Evolutionary conservation across 2,113 vertebrate species (phyloP).

Genomic region (Maccullochella peelii): DNA sequence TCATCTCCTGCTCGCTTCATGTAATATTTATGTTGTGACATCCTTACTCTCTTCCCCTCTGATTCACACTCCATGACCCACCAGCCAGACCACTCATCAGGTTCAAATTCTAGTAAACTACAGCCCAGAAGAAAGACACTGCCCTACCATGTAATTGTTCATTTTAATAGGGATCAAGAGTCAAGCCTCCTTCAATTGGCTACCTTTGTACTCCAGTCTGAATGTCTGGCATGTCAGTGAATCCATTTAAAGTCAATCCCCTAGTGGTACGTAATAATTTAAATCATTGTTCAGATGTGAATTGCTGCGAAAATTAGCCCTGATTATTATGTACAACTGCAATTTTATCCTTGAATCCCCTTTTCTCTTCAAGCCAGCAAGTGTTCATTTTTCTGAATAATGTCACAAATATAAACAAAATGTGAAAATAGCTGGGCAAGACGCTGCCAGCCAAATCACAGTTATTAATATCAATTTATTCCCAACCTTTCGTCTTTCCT

Average conservation of each 20-base stretch:
- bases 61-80: slow-evolving; percentile 22
- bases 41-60: slow-evolving; percentile 4
- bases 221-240: slow-evolving; percentile 20
- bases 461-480: slow-evolving; percentile 78
- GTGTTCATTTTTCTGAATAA: slow-evolving; percentile 60
- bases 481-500: slow-evolving; percentile 61
- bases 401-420: slow-evolving; percentile 71
- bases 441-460: slow-evolving; percentile 73
- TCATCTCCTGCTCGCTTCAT: slow-evolving; percentile 37
- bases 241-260: slow-evolving; percentile 35
- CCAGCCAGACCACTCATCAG: slow-evolving; percentile 21
- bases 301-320: slow-evolving; percentile 46
- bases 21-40: slow-evolving; percentile 48
- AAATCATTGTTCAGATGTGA: slow-evolving; percentile 47
- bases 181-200: slow-evolving; percentile 42
- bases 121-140: slow-evolving; percentile 25
- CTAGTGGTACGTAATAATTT: slow-evolving; percentile 43
- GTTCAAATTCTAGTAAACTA: slow-evolving; percentile 47
- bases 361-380: slow-evolving; percentile 48
- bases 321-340: slow-evolving; percentile 48
- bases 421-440: slow-evolving; percentile 64
- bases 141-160: slow-evolving; percentile 41
- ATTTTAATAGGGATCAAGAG: slow-evolving; percentile 61
- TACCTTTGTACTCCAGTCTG: slow-evolving; percentile 10
- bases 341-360: slow-evolving; percentile 43